phyloP scores from a whole-genome alignment of 2,113 vertebrate genomes.

The Trichomycterus rosablanca region DNA sequence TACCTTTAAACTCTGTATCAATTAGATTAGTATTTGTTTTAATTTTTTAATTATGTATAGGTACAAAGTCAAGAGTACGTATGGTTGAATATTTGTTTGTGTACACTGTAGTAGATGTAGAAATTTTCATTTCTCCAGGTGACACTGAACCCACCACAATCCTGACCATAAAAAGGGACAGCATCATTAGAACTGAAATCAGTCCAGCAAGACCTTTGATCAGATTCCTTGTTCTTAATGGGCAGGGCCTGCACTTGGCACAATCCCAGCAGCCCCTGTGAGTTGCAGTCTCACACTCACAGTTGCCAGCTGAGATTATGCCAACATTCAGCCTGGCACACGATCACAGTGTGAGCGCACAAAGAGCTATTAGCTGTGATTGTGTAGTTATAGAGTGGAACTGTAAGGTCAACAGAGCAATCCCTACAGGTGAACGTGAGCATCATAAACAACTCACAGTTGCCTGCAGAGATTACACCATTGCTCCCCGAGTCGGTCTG shows the following conservation, averaged over 20 bases:
- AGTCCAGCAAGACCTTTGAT: too few relatives aligned
- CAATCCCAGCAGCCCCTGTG: slow-evolving; percentile 86
- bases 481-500: too few relatives aligned
- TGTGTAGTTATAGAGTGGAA: neutral
- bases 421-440: slow-evolving; percentile 83
- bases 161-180: neutral
- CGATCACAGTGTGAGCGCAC: neutral
- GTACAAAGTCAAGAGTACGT: too few relatives aligned
- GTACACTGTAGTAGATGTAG: too few relatives aligned
- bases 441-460: slow-evolving; percentile 74
- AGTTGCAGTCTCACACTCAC: slow-evolving; percentile 75
- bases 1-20: too few relatives aligned
- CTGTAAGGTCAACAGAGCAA: slow-evolving; percentile 69
- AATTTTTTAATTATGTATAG: too few relatives aligned
- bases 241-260: slow-evolving; percentile 79
- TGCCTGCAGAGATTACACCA: slow-evolving; percentile 92
- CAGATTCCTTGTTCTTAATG: too few relatives aligned
- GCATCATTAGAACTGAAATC: neutral
- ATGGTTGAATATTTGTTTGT: too few relatives aligned
- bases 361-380: too few relatives aligned
- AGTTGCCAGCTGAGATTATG: slow-evolving; percentile 99
- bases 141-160: too few relatives aligned
- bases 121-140: too few relatives aligned
- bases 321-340: slow-evolving; percentile 72
- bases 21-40: too few relatives aligned